Evolutionary conservation across 2,888 invertebrate genomes (phyloP), one percentile per base, ranked within the genome.

Genomic region (Eupsilia transversa): DNA sequence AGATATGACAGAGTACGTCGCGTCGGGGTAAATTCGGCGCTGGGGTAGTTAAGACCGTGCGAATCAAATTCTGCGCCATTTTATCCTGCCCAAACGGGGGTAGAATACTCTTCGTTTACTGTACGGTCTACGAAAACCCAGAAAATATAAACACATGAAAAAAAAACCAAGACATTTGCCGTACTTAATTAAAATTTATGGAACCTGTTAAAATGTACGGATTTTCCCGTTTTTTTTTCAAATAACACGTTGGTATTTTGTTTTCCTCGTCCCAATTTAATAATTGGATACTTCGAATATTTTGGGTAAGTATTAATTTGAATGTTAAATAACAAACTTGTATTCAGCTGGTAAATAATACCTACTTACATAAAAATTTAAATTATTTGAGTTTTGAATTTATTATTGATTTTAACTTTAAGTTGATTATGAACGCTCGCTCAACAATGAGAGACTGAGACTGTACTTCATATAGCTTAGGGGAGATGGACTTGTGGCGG

Each of bases 261-360:
- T 74, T 64, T 64, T 64, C 23, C 43, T 63, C 74, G 27, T 64
- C 20, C 30, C 12, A 63, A 38, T 73, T 56, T 6, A 63, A 64
- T 73, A 49, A 72, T 41, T 33, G 59, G 49, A 41, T 72, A 60
- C 7, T n/a, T 14, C 33, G 30, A 52, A 33, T 30, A 12, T 9
- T 74, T 52, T 73, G 4, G 59, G n/a, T 60, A n/a, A n/a, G n/a
- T n/a, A 52, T 20, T 7, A 43, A 73, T 54, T 43, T 63, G 30
- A 61, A 73, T 43, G 33, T 27, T 27, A 41, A n/a, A n/a, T 12
- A 49, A n/a, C 17, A 41, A 41, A 38, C 20, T 56, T 56, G 20
- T 30, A 54, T 9, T 38, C 38, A 30, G 9, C 14, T 49, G 12
- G 14, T 46, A 38, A 56, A 59, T n/a, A n/a, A n/a, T 61, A 60